Base-by-base conservation (phyloP, 2,888 invertebrate genomes). In the Pristionchus fissidentatus region DNA sequence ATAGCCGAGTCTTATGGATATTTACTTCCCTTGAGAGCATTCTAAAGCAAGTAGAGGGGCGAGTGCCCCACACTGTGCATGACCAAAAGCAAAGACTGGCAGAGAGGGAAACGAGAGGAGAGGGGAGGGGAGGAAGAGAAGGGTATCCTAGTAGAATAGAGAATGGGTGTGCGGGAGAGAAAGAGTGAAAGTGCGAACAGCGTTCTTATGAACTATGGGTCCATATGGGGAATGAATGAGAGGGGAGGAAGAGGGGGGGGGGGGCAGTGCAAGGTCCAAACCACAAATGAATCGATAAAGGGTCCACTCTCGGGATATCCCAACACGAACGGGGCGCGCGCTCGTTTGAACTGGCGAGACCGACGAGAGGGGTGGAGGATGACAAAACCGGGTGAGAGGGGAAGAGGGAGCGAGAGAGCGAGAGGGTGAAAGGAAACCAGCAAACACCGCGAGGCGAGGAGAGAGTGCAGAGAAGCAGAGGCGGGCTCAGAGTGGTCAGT, bases 121-220 rank as follows among this genome's bases (percentile, higher is more conserved):
- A 52, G 29, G 55, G n/a, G 35, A 57, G 29, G n/a, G 57, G 57
- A 79, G 79, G 35, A 26, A 22, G 79, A 55, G 55, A 35, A 46
- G 46, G 73, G 26, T 35, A 75, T 43, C 29, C 73, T 10, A 75
- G 46, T 43, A 52, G 77, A 77, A 52, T 52, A n/a, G 79, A 79
- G 41, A 46, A 55, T 19, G 32, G 15, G 29, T 22, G 22, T 5
- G 22, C n/a, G 29, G 32, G 41, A 38, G 15, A 73, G 73, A 73
- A 52, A 46, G 55, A 46, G 46, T 32, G 75, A 77, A 49, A 77
- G 75, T 77, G 49, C 46, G 75, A 49, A 77, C 49, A 46, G 22
- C 49, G 75, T 77, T 49, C 75, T 26, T 19, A 13, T 26, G 46
- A 26, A 77, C 75, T 77, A 77, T 77, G 49, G 75, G 49, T 77